Conservation (phyloP, 2,888 invertebrate species). For the Kryphioiulus occultus region DNA sequence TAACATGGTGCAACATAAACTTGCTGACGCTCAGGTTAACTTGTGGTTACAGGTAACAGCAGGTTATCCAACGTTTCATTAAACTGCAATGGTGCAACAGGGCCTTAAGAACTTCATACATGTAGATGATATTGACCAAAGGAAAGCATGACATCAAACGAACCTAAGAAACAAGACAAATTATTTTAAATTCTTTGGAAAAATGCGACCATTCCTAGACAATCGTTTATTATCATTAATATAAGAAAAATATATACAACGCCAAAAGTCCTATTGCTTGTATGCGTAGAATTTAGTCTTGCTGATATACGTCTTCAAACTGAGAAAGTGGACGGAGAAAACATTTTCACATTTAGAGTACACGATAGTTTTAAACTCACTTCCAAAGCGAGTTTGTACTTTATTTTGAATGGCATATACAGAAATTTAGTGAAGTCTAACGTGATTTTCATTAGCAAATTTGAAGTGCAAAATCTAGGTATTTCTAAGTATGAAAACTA, state of each 20-base stretch:
- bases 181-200: too few species aligned
- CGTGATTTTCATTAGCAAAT: constrained; percentile 36
- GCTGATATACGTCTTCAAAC: background rate
- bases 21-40: too few species aligned
- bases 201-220: background rate
- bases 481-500: constrained; percentile 38
- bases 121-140: too few species aligned
- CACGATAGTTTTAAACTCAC: background rate
- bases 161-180: too few species aligned
- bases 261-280: background rate
- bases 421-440: constrained; percentile 8
- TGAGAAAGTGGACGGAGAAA: background rate
- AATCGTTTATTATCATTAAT: background rate
- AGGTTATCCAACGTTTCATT: too few species aligned
- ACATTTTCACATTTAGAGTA: background rate
- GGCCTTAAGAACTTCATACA: too few species aligned
- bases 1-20: too few species aligned
- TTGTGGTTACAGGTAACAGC: too few species aligned
- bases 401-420: constrained; percentile 30
- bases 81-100: too few species aligned
- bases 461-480: constrained; percentile 36
- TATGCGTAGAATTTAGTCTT: background rate
- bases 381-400: background rate
- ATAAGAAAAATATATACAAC: background rate
- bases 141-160: too few species aligned